phyloP scores from a whole-genome alignment of 2,113 vertebrate genomes.

The Cavia porcellus region DNA sequence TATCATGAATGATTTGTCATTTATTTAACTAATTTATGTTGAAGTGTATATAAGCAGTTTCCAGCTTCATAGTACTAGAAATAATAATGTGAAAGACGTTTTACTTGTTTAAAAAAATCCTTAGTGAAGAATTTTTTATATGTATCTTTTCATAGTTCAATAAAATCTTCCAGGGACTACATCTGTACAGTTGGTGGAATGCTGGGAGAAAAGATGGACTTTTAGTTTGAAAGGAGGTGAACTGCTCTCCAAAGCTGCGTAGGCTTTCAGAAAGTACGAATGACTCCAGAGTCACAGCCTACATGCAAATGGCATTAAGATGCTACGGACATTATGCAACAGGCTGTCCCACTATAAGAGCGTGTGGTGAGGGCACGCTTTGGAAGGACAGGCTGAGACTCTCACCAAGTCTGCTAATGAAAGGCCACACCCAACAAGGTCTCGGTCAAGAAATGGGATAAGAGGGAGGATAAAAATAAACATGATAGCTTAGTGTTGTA shows the following conservation, averaged over 20 bases:
- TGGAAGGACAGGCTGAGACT: not conserved
- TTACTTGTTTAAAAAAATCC: not conserved
- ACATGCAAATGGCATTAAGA: not conserved
- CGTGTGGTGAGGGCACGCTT: not conserved
- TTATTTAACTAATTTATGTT: not conserved
- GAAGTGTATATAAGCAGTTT: not conserved
- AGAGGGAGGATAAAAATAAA: constrained; percentile 43
- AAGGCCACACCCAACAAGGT: not conserved
- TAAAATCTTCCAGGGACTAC: not conserved
- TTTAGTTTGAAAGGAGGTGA: not conserved
- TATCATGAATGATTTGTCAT: not conserved
- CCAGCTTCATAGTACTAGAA: not conserved
- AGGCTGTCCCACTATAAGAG: not conserved
- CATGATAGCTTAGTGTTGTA: not conserved
- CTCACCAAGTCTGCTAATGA: not conserved
- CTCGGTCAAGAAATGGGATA: not conserved
- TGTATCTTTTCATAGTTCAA: not conserved
- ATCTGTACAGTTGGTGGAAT: not conserved
- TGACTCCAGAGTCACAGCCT: not conserved
- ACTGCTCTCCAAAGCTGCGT: not conserved
- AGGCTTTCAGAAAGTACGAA: not conserved
- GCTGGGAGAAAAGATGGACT: not conserved
- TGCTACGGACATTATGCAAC: not conserved
- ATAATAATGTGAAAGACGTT: not conserved
- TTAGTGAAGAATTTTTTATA: not conserved